Conservation (phyloP, 2,113 vertebrate genomes). For the Hiodon alosoides region DNA sequence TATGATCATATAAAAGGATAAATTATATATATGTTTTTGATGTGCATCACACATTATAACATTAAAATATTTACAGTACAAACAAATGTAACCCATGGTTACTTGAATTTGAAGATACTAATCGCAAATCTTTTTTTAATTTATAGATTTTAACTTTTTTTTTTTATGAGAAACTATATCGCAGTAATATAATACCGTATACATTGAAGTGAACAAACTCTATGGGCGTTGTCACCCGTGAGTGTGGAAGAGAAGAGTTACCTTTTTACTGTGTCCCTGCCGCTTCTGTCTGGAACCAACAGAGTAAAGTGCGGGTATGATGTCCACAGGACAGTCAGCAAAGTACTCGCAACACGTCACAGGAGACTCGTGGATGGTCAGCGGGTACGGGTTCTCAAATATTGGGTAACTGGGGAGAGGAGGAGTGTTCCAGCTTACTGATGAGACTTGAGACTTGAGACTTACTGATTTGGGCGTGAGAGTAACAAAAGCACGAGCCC, state of each 20-base stretch:
- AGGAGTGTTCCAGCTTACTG: neutral
- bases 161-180: too few relatives aligned
- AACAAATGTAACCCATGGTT: too few relatives aligned
- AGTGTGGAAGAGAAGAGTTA: slow-evolving; percentile 36
- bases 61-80: too few relatives aligned
- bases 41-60: too few relatives aligned
- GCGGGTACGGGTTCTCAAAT: slow-evolving; percentile 97
- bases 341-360: slow-evolving; percentile 99
- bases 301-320: slow-evolving; percentile 98
- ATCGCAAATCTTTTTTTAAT: too few relatives aligned
- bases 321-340: slow-evolving; percentile 93
- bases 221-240: neutral
- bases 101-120: too few relatives aligned
- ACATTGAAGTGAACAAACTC: neutral
- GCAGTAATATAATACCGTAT: too few relatives aligned
- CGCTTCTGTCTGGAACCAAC: slow-evolving; percentile 94
- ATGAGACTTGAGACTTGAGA: neutral
- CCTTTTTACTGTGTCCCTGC: slow-evolving; percentile 99
- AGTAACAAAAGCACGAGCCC: neutral
- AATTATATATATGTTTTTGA: too few relatives aligned
- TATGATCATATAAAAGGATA: too few relatives aligned
- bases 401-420: slow-evolving; percentile 83
- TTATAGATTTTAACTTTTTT: too few relatives aligned
- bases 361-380: slow-evolving; percentile 95
- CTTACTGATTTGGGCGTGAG: neutral